Conservation (phyloP, 2,113 vertebrate species). For the Sinocyclocheilus maitianheensis region DNA sequence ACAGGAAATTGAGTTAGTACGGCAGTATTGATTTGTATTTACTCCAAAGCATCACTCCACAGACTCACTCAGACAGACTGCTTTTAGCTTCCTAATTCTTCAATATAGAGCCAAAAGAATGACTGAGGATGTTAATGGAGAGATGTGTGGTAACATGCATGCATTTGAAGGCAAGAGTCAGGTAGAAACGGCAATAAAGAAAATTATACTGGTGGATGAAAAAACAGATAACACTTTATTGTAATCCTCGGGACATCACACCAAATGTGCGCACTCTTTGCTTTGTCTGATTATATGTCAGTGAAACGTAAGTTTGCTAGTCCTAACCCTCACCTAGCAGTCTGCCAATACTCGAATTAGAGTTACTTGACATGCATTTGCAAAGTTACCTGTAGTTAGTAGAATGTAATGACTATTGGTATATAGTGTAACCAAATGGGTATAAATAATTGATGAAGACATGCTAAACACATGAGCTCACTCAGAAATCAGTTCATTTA, state of each 20-base stretch:
- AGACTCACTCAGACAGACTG: conserved; percentile 10
- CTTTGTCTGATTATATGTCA: no score
- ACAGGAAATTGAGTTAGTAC: conserved; percentile 44
- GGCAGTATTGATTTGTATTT: conserved; percentile 35
- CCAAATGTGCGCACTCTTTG: no score
- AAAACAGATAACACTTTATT: no score
- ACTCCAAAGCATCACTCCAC: conserved; percentile 37
- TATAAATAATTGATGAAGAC: background rate
- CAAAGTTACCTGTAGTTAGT: no score
- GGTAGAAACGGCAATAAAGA: background rate
- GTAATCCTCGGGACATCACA: no score
- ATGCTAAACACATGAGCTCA: background rate
- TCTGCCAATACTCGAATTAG: no score
- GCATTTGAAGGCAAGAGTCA: background rate
- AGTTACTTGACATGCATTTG: no score
- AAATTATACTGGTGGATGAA: background rate
- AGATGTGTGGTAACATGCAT: background rate
- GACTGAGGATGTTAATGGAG: background rate
- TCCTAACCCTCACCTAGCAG: no score
- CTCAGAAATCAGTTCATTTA: background rate
- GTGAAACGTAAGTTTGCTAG: no score
- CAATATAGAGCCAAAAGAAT: conserved; percentile 19
- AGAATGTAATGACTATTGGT: no score
- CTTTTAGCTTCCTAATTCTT: conserved; percentile 44
- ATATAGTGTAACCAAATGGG: background rate